A percentile compares a stretch with the other conserved stretches of the same genome.
These are phyloP conservation scores for Notolepis coatsorum DNA, from an alignment of 2,797 vertebrate species.

Conservation along the genomic window DNA sequence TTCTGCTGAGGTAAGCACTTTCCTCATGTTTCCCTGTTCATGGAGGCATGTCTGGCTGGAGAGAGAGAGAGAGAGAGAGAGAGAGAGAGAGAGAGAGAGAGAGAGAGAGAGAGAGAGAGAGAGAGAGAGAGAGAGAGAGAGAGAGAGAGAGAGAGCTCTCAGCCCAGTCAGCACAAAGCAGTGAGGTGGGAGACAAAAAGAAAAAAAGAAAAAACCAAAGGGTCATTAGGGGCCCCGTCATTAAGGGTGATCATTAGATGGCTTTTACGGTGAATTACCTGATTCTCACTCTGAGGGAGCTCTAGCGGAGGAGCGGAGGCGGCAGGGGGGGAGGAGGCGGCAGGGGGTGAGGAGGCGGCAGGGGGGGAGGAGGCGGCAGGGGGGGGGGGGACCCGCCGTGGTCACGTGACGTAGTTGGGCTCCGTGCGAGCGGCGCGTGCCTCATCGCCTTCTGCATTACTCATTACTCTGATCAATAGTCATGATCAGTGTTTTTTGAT, in stretches of 20 bases:
- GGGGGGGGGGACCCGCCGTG: too few relatives aligned
- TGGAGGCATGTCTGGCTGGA: slow-evolving; percentile 60
- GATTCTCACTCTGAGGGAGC: slow-evolving; percentile 54
- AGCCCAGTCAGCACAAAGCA: slow-evolving; percentile 75
- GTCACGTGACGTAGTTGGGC: too few relatives aligned
- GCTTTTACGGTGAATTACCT: slow-evolving; percentile 70
- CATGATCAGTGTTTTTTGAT: slow-evolving; percentile 72
- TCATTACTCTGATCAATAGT: slow-evolving; percentile 72
- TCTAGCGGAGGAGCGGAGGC: background rate
- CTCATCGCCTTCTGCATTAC: slow-evolving; percentile 29
- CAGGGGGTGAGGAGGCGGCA: background rate
- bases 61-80: slow-evolving; percentile 39
- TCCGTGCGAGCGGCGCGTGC: too few relatives aligned
- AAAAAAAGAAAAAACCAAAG: too few relatives aligned
- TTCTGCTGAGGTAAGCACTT: slow-evolving; percentile 68
- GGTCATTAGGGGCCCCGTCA: slow-evolving; percentile 67
- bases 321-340: slow-evolving; percentile 1
- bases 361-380: slow-evolving; percentile 16
- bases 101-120: slow-evolving; percentile 36
- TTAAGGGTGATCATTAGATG: slow-evolving; percentile 79
- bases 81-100: slow-evolving; percentile 47
- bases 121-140: slow-evolving; percentile 45
- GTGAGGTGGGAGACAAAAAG: slow-evolving; percentile 64
- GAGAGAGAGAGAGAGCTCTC: slow-evolving; percentile 39
- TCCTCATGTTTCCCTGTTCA: slow-evolving; percentile 59